A percentile compares a stretch with the other conserved stretches of the same genome.
Conservation (phyloP, 2,888 invertebrate species). For the Poecilus cupreus region DNA sequence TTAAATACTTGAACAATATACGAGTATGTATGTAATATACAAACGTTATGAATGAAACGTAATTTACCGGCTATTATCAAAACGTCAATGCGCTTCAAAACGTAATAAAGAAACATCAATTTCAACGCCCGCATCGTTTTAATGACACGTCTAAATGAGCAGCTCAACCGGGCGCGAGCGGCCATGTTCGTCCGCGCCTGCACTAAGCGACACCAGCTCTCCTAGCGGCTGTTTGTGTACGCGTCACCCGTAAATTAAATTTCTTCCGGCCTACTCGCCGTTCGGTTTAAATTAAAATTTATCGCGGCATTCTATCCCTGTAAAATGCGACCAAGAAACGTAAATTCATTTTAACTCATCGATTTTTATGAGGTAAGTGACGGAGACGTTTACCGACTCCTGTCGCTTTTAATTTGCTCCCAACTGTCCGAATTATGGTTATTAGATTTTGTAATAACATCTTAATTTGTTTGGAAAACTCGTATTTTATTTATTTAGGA, state of each 20-base stretch:
- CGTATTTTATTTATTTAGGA: no score
- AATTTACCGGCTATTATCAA: neutral
- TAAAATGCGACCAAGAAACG: neutral
- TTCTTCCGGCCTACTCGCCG: constrained; percentile 9
- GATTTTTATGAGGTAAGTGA: constrained; percentile 2
- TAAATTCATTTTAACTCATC: neutral
- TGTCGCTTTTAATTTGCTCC: neutral
- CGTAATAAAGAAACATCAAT: neutral
- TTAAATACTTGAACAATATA: no score
- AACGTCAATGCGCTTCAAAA: neutral
- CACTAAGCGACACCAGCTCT: neutral
- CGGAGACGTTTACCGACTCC: neutral
- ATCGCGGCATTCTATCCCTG: neutral
- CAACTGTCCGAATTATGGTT: neutral
- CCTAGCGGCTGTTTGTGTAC: neutral
- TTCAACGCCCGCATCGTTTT: neutral
- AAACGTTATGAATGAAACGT: neutral
- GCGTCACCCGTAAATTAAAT: neutral
- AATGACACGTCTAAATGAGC: neutral
- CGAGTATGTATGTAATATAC: no score
- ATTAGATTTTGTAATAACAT: neutral
- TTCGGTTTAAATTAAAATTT: neutral
- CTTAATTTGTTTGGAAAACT: no score
- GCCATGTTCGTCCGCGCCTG: neutral
- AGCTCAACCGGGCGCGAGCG: neutral